Base-by-base conservation (phyloP, 2,113 vertebrate species). In the Fulica atra region DNA sequence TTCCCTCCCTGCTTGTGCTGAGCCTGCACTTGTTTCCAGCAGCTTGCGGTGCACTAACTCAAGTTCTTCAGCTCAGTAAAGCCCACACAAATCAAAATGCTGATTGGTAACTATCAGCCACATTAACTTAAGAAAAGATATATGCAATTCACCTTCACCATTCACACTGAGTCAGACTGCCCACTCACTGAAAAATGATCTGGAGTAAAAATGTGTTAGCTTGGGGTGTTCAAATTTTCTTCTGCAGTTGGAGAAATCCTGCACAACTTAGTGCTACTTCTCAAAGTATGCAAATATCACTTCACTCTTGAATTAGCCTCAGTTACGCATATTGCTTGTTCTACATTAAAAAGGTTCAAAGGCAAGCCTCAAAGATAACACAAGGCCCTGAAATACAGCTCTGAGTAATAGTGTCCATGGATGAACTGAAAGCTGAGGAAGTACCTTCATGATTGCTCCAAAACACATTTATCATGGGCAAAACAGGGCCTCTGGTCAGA, bases 11-110 rank as follows among this genome's bases (percentile, higher is more conserved):
- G 6, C 29, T 60, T 3, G 0, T 0, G 3, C 29, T 73, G 73
- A 56, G 29, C 56, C 26, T 53, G 59, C 59, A 50, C 48, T 64
- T 6, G 1, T 35, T 29, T 87, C 77, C 56, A 10, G 0, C 0
- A 2, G 60, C 46, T 88, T 5, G 0, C 6, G 3, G 18, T 0
- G 0, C 33, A 15, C 46, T 9, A 68, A 36, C 0, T 0, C 36
- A 51, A 31, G 54, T 28, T 56, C 50, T n/a, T 51, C 66, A 80
- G 38, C 78, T 40, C 10, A 1, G 33, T 90, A 23, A 51, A 86
- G 63, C 48, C 86, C 33, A 51, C 35, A 26, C 26, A 63, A 63
- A 81, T 74, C 40, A 70, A 71, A 57, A 40, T 7, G 9, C 23
- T 44, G 36, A 76, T 57, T 61, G 33, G 26, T 33, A 76, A 76